A percentile compares a stretch with the other conserved stretches of the same genome.
These are phyloP conservation scores for Acrossocheilus wenchowensis DNA, from an alignment of 2,797 vertebrate species.

Conservation along the genomic window DNA sequence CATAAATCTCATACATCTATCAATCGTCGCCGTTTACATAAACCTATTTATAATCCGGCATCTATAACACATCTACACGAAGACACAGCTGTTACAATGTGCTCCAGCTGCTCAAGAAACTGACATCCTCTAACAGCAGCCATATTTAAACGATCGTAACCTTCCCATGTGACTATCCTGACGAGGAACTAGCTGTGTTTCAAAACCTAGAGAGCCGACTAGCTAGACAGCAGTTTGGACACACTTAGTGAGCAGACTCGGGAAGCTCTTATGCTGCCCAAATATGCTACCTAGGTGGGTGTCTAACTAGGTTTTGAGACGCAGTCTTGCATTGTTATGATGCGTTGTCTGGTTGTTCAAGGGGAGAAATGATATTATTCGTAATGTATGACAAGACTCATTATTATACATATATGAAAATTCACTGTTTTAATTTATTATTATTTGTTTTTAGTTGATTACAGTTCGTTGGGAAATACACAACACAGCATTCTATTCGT, in stretches of 20 bases:
- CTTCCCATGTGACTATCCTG: constrained; percentile 72
- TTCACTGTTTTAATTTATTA: too few relatives aligned
- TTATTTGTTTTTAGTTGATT: background rate
- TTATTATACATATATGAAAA: background rate
- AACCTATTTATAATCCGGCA: background rate
- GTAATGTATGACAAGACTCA: background rate
- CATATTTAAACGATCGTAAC: constrained; percentile 76
- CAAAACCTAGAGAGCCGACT: background rate
- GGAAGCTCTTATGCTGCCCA: too few relatives aligned
- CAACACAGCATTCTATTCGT: too few relatives aligned
- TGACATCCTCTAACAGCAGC: constrained; percentile 64
- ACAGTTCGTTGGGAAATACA: background rate
- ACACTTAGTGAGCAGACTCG: background rate
- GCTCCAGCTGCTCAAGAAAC: constrained; percentile 17
- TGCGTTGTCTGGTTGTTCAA: background rate
- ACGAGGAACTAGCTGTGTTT: background rate
- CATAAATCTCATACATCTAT: constrained; percentile 12
- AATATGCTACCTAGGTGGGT: background rate
- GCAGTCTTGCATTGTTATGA: background rate
- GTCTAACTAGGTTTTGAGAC: background rate
- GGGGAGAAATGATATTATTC: background rate
- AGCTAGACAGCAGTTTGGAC: background rate
- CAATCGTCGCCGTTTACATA: background rate
- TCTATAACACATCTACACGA: background rate
- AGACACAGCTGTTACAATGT: background rate